Base-by-base conservation (phyloP, 1,140 invertebrate genomes). In the Chrysoperla carnea region DNA sequence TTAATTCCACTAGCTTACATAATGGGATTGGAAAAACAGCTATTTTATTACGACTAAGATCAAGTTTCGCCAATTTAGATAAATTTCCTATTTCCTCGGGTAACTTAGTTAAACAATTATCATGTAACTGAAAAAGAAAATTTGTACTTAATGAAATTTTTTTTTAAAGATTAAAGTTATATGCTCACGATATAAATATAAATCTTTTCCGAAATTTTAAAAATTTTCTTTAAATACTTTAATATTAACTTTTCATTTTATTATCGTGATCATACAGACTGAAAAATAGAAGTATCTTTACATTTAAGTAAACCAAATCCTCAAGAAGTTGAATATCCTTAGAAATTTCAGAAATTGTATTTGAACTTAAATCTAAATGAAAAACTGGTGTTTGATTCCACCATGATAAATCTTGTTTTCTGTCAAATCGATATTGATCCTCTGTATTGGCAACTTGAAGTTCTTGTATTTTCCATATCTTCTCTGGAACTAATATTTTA, bases 331-430 rank as follows among this genome's bases (percentile, higher is more conserved):
- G 68, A 46, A 91, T 73, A 53, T 81, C 70, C 15, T 72, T 59
- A 42, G 81, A 75, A 41, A 92, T 61, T 36, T 54, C 55, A 37
- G 66, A 70, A 37, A 92, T 60, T 29, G 68, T 66, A 55, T 92
- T 92, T 4, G 75, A 86, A 47, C 84, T 84, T 29, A 91, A 63
- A 55, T 90, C 83, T 41, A 91, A 65, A 52, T 75, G 75, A 39
- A 72, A 82, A 4, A 91, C 59, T 2, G 81, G 73, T 47, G 81
- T 76, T 52, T 80, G 73, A 56, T 85, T 84, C 88, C 88, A 91
- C 88, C 88, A 93, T 38, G 74, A 70, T 43, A 73, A 70, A 36
- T 69, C 65, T 35, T 79, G 9, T 15, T 61, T 49, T 53, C 53
- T n/a, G 58, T 52, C 36, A 62, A 58, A 46, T 75, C 68, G 48